Percentiles rank a stretch among this genome's conserved stretches.
Evolutionary conservation across 2,797 vertebrate species (phyloP).

Genomic region (Acrossocheilus wenchowensis): DNA sequence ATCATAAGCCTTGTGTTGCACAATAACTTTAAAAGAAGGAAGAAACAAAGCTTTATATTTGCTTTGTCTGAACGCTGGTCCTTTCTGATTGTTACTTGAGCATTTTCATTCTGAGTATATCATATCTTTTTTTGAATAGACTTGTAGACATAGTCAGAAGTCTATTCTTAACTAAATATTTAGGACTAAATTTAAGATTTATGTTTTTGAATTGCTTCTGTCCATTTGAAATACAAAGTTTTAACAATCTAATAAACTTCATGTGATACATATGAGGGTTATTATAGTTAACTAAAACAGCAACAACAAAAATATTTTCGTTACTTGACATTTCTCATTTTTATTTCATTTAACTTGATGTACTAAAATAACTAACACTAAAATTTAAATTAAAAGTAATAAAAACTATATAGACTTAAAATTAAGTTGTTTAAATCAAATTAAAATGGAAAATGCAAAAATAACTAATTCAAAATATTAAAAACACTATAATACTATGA

Average conservation of each 20-base stretch:
- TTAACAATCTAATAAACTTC: neutral
- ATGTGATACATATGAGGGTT: neutral
- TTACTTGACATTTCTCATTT: neutral
- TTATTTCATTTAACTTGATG: neutral
- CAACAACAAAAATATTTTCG: neutral
- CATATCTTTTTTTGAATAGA: slow-evolving; percentile 31
- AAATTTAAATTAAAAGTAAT: neutral
- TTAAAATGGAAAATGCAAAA: no score
- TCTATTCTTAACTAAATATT: slow-evolving; percentile 2
- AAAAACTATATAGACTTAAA: no score
- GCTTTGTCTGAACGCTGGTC: slow-evolving; percentile 17
- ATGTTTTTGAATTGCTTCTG: neutral
- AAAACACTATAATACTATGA: no score
- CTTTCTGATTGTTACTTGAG: slow-evolving; percentile 18
- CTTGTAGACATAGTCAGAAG: slow-evolving; percentile 41
- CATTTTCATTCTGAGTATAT: slow-evolving; percentile 39
- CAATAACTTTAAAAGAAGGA: slow-evolving; percentile 10
- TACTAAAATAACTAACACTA: neutral
- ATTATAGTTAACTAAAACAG: neutral
- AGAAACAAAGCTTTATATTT: slow-evolving; percentile 7
- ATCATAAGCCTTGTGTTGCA: slow-evolving; percentile 38
- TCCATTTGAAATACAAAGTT: neutral
- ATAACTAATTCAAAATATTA: no score
- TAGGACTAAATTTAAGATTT: slow-evolving; percentile 1
- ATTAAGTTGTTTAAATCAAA: no score